Conservation (phyloP, 2,888 invertebrate species). For the Coenonympha arcania region DNA sequence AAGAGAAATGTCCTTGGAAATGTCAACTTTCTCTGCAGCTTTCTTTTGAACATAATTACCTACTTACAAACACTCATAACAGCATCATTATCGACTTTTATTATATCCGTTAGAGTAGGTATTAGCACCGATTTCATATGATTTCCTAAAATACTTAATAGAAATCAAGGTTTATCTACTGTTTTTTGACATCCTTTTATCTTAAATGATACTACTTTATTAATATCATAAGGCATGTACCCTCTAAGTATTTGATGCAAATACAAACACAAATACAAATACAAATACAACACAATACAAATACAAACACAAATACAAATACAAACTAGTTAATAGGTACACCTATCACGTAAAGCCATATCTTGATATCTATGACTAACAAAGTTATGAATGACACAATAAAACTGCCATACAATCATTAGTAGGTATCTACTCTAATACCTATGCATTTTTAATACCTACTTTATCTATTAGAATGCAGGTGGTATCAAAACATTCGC, state of each 20-base stretch:
- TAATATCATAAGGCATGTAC: no score
- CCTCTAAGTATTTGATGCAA: no score
- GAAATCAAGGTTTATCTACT: no score
- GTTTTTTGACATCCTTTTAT: no score
- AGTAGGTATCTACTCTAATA: neutral
- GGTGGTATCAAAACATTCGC: neutral
- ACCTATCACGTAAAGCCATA: neutral
- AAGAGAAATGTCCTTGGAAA: constrained; percentile 2
- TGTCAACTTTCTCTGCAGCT: neutral
- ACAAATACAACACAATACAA: no score
- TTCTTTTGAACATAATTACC: neutral
- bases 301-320: no score
- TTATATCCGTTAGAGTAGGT: neutral
- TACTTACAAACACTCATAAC: neutral
- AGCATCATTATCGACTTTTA: neutral
- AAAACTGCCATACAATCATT: neutral
- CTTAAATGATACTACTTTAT: no score
- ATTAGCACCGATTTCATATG: neutral
- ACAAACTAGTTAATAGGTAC: neutral
- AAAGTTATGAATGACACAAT: neutral
- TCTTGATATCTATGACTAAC: no score
- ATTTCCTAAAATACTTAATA: no score
- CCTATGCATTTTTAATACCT: neutral
- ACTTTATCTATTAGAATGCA: neutral
- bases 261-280: no score